Evolutionary conservation across 2,797 vertebrate species (phyloP).

Genomic region (Gallinago solitaria): DNA sequence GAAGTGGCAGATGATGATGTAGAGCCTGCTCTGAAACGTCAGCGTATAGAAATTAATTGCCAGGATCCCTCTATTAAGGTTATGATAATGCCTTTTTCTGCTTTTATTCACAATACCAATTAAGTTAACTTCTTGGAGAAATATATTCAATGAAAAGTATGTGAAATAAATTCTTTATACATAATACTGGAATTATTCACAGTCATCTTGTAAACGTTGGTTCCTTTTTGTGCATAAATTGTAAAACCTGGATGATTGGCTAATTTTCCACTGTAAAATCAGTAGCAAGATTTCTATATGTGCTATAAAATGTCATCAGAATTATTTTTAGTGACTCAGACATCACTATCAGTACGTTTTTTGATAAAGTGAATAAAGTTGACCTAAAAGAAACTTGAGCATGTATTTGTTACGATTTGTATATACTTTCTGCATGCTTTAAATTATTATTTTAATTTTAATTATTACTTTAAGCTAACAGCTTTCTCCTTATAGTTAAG

Average conservation of each 20-base stretch:
- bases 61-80: slow-evolving; percentile 89
- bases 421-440: neutral
- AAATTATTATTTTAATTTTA: neutral
- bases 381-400: neutral
- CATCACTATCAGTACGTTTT: neutral
- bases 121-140: neutral
- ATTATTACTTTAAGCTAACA: neutral
- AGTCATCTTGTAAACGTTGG: neutral
- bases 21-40: slow-evolving; percentile 88
- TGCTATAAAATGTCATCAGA: neutral
- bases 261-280: neutral
- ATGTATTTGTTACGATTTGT: neutral
- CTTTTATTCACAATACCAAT: neutral
- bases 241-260: neutral
- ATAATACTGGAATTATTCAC: neutral
- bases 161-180: neutral
- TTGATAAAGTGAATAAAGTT: neutral
- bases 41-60: slow-evolving; percentile 86
- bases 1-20: slow-evolving; percentile 86
- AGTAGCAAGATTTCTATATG: neutral
- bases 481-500: neutral
- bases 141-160: neutral
- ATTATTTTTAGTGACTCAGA: neutral
- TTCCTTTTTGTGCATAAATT: neutral
- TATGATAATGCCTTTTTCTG: neutral